These are phyloP conservation scores for Elegia similella DNA, from an alignment of 2,888 invertebrate species.

Conservation along the genomic window DNA sequence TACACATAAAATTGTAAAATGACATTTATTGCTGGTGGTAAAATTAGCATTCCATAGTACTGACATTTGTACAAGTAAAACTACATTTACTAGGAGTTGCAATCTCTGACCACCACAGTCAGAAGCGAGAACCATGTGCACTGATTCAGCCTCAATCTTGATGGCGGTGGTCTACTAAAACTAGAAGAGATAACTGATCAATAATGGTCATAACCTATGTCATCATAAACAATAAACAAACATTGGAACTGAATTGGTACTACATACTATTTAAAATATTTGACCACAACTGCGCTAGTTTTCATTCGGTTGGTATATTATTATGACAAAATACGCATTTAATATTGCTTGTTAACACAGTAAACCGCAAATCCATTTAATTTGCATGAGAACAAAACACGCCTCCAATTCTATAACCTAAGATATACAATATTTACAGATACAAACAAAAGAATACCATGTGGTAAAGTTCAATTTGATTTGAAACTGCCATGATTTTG, in stretches of 20 bases:
- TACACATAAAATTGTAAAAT: neutral
- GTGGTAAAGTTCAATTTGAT: neutral
- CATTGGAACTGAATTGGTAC: too few relatives aligned
- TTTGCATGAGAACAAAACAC: conserved; percentile 7
- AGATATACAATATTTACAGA: conserved; percentile 17
- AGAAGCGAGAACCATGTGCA: too few relatives aligned
- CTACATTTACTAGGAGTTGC: too few relatives aligned
- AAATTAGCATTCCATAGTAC: neutral
- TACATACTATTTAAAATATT: too few relatives aligned
- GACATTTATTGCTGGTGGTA: neutral
- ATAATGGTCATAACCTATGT: too few relatives aligned
- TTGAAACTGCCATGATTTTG: conserved; percentile 1
- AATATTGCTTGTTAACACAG: neutral
- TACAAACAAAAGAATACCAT: neutral
- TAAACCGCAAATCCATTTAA: neutral
- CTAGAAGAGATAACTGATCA: too few relatives aligned
- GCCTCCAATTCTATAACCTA: conserved; percentile 1
- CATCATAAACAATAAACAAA: too few relatives aligned
- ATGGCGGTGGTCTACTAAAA: too few relatives aligned
- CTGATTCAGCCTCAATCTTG: too few relatives aligned
- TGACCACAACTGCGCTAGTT: too few relatives aligned
- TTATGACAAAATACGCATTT: neutral
- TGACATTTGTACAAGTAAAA: neutral
- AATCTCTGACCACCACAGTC: too few relatives aligned
- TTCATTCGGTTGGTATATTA: neutral